phyloP scores from a whole-genome alignment of 2,797 vertebrate species.

The Propithecus deckenii region DNA sequence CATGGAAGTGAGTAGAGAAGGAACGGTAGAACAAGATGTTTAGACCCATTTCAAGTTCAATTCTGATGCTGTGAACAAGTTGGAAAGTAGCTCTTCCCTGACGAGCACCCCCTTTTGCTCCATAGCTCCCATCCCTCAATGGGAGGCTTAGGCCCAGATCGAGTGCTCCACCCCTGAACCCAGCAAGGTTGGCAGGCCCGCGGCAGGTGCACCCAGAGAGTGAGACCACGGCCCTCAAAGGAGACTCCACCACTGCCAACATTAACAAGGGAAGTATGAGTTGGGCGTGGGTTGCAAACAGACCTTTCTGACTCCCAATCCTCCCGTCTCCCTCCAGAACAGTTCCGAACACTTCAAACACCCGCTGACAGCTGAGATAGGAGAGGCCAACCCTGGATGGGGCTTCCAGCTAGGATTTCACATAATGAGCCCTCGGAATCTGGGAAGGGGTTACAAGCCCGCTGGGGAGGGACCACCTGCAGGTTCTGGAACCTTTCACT shows the following conservation, averaged over 20 bases:
- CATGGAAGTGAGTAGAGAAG: not conserved
- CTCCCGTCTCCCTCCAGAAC: not conserved
- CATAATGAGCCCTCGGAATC: slow-evolving; percentile 30
- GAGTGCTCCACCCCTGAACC: not conserved
- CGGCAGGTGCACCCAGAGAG: not conserved
- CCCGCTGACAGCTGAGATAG: not conserved
- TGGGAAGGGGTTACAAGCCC: not conserved
- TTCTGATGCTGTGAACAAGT: not conserved
- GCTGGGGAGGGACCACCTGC: slow-evolving; percentile 29
- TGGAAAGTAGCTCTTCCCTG: not conserved
- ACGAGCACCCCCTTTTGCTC: too few species aligned
- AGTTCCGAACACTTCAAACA: not conserved
- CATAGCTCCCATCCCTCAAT: fast-evolving
- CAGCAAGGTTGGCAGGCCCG: fast-evolving
- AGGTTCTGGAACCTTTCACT: not conserved
- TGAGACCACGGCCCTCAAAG: not conserved
- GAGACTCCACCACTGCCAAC: not conserved
- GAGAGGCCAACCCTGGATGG: not conserved
- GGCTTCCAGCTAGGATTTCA: slow-evolving; percentile 34
- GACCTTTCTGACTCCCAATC: not conserved
- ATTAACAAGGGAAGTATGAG: not conserved
- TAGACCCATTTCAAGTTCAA: not conserved
- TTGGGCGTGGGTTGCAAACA: not conserved
- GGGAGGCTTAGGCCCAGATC: not conserved
- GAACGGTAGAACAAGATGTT: not conserved